Base-by-base conservation (phyloP, 2,113 vertebrate species). In the Serinus canaria region DNA sequence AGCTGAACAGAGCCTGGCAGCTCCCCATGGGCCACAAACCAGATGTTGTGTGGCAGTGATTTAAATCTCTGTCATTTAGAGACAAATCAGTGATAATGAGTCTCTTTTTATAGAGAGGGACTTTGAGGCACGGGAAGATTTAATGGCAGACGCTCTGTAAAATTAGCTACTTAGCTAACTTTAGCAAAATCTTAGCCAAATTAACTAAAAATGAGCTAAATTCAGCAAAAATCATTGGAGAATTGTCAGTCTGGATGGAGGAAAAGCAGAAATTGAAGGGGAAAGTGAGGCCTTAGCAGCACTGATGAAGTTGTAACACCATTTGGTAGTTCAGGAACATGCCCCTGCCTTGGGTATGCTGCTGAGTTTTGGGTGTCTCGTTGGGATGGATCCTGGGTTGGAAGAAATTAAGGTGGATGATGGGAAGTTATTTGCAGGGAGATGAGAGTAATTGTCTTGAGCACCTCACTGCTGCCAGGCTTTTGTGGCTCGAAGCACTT, bases 31-130 rank as follows among this genome's bases (percentile, higher is more conserved):
- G 59, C 64, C 4, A 4, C 79, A 67, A 80, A 89, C 52, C 93
- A 94, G 91, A 72, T 97, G 89, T 83, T 16, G 17, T 55, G 55
- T 87, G 84, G 69, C 85, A 89, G 64, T 77, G 94, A 92, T 96
- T 86, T 90, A 93, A 90, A 89, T 82, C 77, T 79, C 72, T 17
- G 27, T 95, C 73, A 80, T 94, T 86, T 72, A 62, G 59, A 89
- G 60, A 93, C 56, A 92, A 94, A 88, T 72, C 9, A 37, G 67
- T 55, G 89, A 73, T 95, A 89, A 95, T 79, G 60, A 76, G 79
- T 58, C 66, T 72, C 84, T 73, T 81, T 88, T 84, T 84, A 89
- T 78, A 94, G 93, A 75, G 1, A 3, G 28, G 35, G 77, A 94
- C 66, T 95, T 87, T 1, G 11, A 95, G 83, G 58, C 91, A 68